Base-by-base conservation (phyloP, 92 coral and sea anemone species). In the Phenganax subtilis region DNA sequence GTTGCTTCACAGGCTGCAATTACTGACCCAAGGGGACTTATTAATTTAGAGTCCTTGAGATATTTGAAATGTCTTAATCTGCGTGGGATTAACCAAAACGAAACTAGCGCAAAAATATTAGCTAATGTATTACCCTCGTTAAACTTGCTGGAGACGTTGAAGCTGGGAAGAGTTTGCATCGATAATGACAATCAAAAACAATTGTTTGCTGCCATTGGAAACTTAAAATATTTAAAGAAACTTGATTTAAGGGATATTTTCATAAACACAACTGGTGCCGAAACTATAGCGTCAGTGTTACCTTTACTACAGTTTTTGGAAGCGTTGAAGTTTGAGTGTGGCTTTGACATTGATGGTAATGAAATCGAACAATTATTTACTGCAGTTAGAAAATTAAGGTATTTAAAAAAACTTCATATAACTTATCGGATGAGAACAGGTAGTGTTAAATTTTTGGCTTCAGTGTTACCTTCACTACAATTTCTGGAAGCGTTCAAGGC, bases 281-380 rank as follows among this genome's bases (percentile, higher is more conserved):
- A 54, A 28, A 52, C 12, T 75, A 54, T 75, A 75, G 80, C 80
- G 54, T 12, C 30, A 1, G 64, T 75, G 44, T 52, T 75, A 56
- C 80, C 47, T 16, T 53, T 64, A 56, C 65, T 75, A 17, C 63
- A 29, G 54, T 76, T 76, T 53, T 31, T 76, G 68, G 81, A 76
- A 76, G 59, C 30, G 30, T 55, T 76, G 31, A 27, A 3, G 54
- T 57, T 75, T 51, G 37, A 12, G 8, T 3, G 54, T 57, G 8
- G 7, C 17, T 37, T 31, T 76, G 81, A 76, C 37, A 0, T 8
- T 57, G 68, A 29, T 10, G 10, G 55, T 16, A 31, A 10, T 44
- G 54, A 20, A 11, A 44, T 20, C 25, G 25, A 57, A 76, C 58
- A 17, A 75, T 16, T 76, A 7, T 76, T 57, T 57, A 9, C 54